phyloP scores from a whole-genome alignment of 2,113 vertebrate genomes.

The Hylia prasina region DNA sequence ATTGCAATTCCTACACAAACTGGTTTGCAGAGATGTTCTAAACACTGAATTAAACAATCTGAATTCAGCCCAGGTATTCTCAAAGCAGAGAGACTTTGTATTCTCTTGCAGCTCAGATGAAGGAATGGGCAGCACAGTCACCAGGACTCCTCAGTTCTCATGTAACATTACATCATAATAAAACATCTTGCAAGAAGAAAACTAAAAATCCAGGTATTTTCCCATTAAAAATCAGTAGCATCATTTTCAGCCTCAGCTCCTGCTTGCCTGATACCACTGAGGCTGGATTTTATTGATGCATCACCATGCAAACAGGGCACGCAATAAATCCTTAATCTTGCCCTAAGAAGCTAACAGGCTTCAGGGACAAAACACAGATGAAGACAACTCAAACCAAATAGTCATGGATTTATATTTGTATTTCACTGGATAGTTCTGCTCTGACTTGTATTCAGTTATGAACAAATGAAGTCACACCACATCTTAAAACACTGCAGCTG shows the following conservation, averaged over 20 bases:
- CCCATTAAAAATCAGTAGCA: background rate
- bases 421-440: background rate
- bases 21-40: background rate
- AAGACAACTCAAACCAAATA: background rate
- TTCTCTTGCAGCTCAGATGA: background rate
- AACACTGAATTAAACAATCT: background rate
- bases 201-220: background rate
- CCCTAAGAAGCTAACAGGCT: background rate
- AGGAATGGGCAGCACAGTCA: background rate
- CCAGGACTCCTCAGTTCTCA: background rate
- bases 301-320: background rate
- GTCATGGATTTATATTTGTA: background rate
- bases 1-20: background rate
- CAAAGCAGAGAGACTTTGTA: background rate
- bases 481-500: background rate
- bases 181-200: background rate
- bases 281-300: background rate
- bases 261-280: background rate
- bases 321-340: background rate
- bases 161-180: rapidly evolving
- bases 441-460: background rate
- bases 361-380: background rate
- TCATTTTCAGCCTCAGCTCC: background rate
- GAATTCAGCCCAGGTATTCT: background rate
- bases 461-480: background rate